These are phyloP conservation scores for Caenorhabditis zanzibari DNA, from an alignment of 2,888 invertebrate genomes.

Conservation along the genomic window DNA sequence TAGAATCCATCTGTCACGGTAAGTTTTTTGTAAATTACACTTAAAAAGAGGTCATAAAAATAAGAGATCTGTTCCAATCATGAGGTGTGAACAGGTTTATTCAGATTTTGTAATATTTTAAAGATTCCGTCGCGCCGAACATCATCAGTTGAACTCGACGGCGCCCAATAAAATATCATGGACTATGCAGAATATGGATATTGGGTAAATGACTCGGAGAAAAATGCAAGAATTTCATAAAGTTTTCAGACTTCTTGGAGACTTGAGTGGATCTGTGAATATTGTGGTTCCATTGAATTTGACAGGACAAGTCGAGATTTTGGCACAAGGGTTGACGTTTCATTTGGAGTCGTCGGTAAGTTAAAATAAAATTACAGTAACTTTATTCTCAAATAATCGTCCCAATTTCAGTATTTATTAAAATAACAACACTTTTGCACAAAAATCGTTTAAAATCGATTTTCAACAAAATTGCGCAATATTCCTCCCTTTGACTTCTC, in stretches of 20 bases:
- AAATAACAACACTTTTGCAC: no score
- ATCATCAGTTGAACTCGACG: slow-evolving; percentile 73
- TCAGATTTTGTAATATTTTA: background rate
- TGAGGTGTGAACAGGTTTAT: background rate
- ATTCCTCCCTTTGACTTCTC: no score
- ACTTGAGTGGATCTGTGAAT: slow-evolving; percentile 74
- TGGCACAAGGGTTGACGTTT: slow-evolving; percentile 75
- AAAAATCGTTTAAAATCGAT: no score
- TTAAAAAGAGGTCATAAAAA: slow-evolving; percentile 25
- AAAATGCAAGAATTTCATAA: background rate
- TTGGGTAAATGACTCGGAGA: slow-evolving; percentile 64
- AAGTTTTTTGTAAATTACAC: background rate
- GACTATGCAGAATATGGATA: slow-evolving; percentile 76
- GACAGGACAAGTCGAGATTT: slow-evolving; percentile 76
- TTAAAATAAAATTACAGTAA: background rate
- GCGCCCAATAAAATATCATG: slow-evolving; percentile 75
- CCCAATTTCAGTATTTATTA: no score
- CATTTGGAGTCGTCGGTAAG: slow-evolving; percentile 71
- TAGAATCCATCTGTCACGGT: slow-evolving; percentile 69
- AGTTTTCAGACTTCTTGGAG: slow-evolving; percentile 73
- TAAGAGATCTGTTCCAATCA: slow-evolving; percentile 17
- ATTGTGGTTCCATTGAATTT: slow-evolving; percentile 78
- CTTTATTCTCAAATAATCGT: no score
- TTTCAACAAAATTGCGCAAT: no score
- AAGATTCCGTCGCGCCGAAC: slow-evolving; percentile 72